Conservation (phyloP, 2,113 vertebrate genomes). For the Psettodes erumei region DNA sequence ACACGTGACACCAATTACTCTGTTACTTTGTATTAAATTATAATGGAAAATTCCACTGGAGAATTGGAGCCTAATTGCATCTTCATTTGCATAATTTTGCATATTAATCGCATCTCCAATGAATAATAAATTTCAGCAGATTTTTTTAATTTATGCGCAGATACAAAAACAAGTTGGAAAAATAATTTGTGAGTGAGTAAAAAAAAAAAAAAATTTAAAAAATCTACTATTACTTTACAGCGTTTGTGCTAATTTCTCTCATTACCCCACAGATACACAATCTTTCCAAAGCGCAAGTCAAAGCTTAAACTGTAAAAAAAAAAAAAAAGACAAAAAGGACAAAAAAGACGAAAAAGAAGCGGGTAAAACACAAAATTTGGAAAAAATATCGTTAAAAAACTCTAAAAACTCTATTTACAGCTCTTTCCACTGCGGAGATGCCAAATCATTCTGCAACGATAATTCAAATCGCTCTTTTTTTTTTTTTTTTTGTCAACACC, state of each 20-base stretch:
- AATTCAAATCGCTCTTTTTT: conserved; percentile 67
- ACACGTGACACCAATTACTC: conserved; percentile 99
- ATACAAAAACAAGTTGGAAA: conserved; percentile 98
- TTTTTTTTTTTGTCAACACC: conserved; percentile 67
- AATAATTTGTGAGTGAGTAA: conserved; percentile 90
- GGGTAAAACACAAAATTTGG: too few relatives aligned
- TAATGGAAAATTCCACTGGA: conserved; percentile 99
- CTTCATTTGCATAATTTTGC: conserved; percentile 99
- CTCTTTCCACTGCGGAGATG: conserved; percentile 25
- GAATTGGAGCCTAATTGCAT: conserved; percentile 99
- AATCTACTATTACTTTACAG: conserved; percentile 79
- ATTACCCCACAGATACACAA: conserved; percentile 90
- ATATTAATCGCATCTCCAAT: conserved; percentile 99
- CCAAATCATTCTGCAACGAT: conserved; percentile 59
- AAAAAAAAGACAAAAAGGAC: neutral
- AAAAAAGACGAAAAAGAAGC: too few relatives aligned
- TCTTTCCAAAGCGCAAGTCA: conserved; percentile 51
- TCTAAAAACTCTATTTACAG: conserved; percentile 51
- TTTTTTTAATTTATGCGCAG: conserved; percentile 99
- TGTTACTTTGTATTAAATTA: conserved; percentile 99
- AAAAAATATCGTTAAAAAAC: too few relatives aligned
- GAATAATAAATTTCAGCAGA: conserved; percentile 99
- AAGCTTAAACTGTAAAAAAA: neutral
- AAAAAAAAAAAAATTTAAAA: conserved; percentile 27
- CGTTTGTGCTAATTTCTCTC: conserved; percentile 96